Percentiles rank a stretch among this genome's conserved stretches.
phyloP scores from a whole-genome alignment of 2,888 invertebrate species.

The Drosophila lacicola region DNA sequence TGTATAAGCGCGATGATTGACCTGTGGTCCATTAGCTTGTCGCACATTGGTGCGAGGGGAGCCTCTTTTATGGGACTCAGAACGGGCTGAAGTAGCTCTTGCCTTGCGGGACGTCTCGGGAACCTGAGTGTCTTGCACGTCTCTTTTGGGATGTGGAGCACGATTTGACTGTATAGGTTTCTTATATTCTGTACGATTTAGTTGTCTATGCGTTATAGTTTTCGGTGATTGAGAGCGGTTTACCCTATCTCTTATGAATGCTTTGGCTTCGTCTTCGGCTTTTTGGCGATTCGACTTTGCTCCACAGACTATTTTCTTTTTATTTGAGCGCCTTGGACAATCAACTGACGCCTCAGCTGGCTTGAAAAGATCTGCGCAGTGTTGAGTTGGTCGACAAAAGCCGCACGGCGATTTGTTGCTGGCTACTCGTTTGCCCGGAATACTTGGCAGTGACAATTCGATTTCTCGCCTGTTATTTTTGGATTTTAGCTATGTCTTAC shows the following conservation, averaged over 20 bases:
- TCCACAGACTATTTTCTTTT: background rate
- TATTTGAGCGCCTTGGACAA: no score
- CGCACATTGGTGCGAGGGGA: no score
- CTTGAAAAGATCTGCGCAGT: no score
- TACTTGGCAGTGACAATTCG: no score
- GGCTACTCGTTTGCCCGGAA: no score
- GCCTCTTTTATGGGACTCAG: background rate
- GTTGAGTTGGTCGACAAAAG: no score
- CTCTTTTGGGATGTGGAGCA: background rate
- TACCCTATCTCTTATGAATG: no score
- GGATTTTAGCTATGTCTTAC: no score
- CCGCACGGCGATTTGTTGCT: no score
- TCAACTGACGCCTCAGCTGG: no score
- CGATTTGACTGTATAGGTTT: background rate
- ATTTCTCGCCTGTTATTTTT: slow-evolving; percentile 24
- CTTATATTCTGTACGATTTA: background rate
- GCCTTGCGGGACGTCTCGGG: background rate
- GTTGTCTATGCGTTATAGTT: background rate
- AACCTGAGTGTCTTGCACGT: no score
- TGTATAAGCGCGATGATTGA: no score
- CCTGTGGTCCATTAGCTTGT: background rate
- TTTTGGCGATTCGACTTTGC: background rate
- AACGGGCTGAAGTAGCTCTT: background rate
- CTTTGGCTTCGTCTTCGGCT: background rate
- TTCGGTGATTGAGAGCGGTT: background rate